phyloP scores from a whole-genome alignment of 2,888 invertebrate species.

The Ophion costatus region DNA sequence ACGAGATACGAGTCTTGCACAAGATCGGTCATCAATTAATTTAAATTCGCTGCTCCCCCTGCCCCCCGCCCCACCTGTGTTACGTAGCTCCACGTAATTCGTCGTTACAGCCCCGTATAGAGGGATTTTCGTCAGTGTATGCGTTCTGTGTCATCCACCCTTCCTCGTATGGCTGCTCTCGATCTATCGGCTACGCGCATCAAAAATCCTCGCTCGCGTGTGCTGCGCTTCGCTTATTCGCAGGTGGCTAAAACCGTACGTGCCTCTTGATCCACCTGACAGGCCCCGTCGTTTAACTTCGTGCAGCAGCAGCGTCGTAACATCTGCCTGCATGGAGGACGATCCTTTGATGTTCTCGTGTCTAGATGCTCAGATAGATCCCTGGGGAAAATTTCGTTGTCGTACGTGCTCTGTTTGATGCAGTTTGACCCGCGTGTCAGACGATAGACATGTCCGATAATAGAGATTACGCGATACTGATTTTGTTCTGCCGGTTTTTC shows the following conservation, averaged over 20 bases:
- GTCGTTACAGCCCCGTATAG: slow-evolving; percentile 30
- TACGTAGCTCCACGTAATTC: slow-evolving; percentile 21
- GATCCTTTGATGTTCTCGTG: slow-evolving; percentile 50
- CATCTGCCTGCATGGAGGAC: slow-evolving; percentile 7
- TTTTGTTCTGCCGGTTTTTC: neutral
- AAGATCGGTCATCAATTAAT: slow-evolving; percentile 80
- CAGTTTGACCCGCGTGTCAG: neutral
- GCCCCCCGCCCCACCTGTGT: slow-evolving; percentile 8
- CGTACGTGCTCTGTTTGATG: neutral
- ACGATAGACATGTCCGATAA: neutral
- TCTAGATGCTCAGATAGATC: neutral
- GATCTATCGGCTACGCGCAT: slow-evolving; percentile 13
- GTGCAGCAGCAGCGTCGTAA: slow-evolving; percentile 1
- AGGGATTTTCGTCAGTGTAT: slow-evolving; percentile 30
- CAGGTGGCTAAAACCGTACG: slow-evolving; percentile 66
- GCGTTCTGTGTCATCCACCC: slow-evolving; percentile 16
- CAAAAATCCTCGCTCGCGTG: slow-evolving; percentile 30
- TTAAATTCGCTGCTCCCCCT: slow-evolving; percentile 73
- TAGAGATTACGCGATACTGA: neutral
- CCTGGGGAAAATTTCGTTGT: neutral
- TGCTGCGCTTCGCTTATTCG: slow-evolving; percentile 43
- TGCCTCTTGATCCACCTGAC: slow-evolving; percentile 43
- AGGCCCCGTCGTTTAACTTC: neutral
- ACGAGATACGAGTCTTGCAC: slow-evolving; percentile 78
- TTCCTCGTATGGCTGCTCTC: neutral